A percentile compares a stretch with the other conserved stretches of the same genome.
Evolutionary conservation across 2,888 invertebrate species (phyloP).

Genomic region (Cinara cedri): DNA sequence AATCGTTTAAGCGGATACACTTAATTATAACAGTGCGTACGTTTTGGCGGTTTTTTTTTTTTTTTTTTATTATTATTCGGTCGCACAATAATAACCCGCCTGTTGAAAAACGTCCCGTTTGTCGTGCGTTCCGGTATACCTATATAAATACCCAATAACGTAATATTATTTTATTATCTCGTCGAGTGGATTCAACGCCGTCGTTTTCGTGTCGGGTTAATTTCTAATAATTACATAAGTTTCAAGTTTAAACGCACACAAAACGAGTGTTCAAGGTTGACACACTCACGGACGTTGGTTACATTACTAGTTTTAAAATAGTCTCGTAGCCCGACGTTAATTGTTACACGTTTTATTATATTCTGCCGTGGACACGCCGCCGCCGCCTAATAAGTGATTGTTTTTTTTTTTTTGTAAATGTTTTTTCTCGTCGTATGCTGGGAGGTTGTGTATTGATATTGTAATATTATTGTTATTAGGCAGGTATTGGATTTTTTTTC

Average conservation of each 20-base stretch:
- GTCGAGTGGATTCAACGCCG: background rate
- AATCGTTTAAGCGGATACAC: no score
- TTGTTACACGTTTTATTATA: conserved; percentile 2
- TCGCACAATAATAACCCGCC: no score
- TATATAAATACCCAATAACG: background rate
- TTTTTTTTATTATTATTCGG: no score
- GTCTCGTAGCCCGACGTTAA: conserved; percentile 7
- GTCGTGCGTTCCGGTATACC: background rate
- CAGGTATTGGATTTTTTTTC: no score
- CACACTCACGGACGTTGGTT: conserved; percentile 41
- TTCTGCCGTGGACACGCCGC: background rate
- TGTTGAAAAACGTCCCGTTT: background rate
- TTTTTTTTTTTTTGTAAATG: background rate
- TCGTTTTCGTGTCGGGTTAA: background rate
- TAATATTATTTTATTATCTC: background rate
- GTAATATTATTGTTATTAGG: no score
- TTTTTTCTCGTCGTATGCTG: no score
- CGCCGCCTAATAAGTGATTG: background rate
- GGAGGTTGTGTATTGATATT: no score
- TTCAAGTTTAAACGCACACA: conserved; percentile 53
- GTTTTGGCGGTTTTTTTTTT: no score
- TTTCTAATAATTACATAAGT: conserved; percentile 37
- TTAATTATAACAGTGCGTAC: background rate
- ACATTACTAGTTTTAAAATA: conserved; percentile 41
- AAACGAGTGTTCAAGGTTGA: conserved; percentile 53